Evolutionary conservation across 2,797 vertebrate species (phyloP).

Genomic region (Scyliorhinus canicula): DNA sequence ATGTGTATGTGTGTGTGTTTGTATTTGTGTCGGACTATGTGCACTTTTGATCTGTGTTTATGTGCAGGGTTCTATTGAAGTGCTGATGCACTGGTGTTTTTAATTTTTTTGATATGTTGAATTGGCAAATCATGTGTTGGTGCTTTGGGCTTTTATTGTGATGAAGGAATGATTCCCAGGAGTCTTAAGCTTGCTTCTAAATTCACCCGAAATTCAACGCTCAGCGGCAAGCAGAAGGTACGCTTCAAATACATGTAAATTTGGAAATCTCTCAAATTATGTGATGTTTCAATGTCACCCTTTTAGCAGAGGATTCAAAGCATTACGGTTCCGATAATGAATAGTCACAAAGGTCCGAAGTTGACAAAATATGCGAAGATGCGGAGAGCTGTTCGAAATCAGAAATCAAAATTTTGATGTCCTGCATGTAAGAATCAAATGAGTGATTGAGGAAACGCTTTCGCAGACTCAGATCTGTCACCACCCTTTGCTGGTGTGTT

Average conservation of each 20-base stretch:
- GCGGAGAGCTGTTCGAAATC: neutral
- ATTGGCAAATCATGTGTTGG: neutral
- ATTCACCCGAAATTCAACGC: neutral
- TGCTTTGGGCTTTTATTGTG: neutral
- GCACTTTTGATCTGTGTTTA: neutral
- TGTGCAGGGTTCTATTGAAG: neutral
- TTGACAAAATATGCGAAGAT: neutral
- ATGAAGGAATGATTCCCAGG: neutral
- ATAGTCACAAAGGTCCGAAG: neutral
- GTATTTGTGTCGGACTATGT: neutral
- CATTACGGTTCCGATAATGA: neutral
- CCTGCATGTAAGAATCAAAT: neutral
- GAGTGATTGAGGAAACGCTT: neutral
- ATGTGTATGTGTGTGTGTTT: too few species aligned
- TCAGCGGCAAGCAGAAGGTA: neutral
- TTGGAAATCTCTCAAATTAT: constrained; percentile 21
- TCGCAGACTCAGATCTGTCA: neutral
- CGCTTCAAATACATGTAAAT: neutral
- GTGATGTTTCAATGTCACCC: constrained; percentile 18
- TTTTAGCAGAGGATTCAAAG: neutral
- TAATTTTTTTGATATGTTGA: neutral
- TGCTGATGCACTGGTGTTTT: neutral
- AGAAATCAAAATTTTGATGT: neutral
- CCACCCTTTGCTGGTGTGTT: neutral
- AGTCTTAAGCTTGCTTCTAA: neutral